Evolutionary conservation across 2,113 vertebrate species (phyloP).

Genomic region (Poeciliopsis occidentalis): DNA sequence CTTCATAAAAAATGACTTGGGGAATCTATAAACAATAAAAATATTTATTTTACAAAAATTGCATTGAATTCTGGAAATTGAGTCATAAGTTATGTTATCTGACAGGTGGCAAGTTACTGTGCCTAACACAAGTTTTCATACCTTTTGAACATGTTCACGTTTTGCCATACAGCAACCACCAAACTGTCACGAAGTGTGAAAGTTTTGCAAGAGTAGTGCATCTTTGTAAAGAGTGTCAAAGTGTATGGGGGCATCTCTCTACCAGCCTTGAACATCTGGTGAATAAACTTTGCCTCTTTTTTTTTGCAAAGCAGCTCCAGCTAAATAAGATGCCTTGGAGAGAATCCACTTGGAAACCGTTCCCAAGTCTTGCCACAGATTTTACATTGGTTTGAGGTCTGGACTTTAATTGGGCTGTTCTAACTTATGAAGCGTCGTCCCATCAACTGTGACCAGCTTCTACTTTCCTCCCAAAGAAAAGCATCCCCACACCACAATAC

Average conservation of each 20-base stretch:
- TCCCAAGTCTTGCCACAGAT: neutral
- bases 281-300: neutral
- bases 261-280: neutral
- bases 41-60: constrained; percentile 22
- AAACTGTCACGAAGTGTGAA: neutral
- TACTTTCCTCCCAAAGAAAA: neutral
- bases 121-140: neutral
- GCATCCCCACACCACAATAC: neutral
- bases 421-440: neutral
- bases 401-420: neutral
- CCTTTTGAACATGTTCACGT: neutral
- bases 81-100: constrained; percentile 2
- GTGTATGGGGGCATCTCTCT: neutral
- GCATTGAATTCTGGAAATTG: constrained; percentile 25
- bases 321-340: neutral
- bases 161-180: neutral
- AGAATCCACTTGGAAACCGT: neutral
- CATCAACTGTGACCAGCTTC: no score
- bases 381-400: neutral
- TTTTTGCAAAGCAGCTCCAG: neutral
- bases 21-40: constrained; percentile 34
- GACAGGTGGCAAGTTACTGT: neutral
- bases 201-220: neutral
- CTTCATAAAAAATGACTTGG: constrained; percentile 33
- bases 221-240: no score